phyloP scores from a whole-genome alignment of 1,140 invertebrate genomes.

The Drosophila funebris region DNA sequence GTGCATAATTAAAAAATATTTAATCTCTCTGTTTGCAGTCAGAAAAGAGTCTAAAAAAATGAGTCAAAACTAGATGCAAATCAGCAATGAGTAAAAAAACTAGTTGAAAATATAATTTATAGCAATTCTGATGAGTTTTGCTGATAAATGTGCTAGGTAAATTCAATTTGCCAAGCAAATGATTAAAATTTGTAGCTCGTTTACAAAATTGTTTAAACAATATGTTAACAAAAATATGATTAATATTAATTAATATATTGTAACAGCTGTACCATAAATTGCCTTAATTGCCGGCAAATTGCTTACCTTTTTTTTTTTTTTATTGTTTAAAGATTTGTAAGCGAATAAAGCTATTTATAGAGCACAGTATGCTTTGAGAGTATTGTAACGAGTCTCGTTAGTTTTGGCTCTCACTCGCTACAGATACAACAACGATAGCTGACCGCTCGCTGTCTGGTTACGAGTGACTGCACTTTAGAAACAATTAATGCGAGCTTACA shows the following conservation, averaged over 20 bases:
- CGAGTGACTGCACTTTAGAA: conserved; percentile 69
- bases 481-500: conserved; percentile 56
- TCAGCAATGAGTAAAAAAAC: not conserved
- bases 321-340: not conserved
- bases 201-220: conserved; percentile 1
- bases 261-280: not conserved
- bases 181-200: not conserved
- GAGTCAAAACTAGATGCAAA: not conserved
- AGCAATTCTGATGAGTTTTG: not conserved
- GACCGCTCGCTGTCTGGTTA: conserved; percentile 43
- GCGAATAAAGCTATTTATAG: not conserved
- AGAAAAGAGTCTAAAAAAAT: not conserved
- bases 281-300: not conserved
- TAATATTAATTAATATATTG: not conserved
- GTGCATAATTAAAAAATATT: conserved; percentile 1
- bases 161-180: not conserved
- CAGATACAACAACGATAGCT: conserved; percentile 1
- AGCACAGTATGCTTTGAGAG: not conserved
- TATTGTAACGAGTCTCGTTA: not conserved
- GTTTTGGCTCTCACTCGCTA: not conserved
- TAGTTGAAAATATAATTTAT: not conserved
- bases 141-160: not conserved
- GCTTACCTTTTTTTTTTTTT: too few species aligned
- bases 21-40: conserved; percentile 5
- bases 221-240: not conserved